Evolutionary conservation across 2,113 vertebrate genomes (phyloP), one percentile per base, ranked within the genome.

Genomic region (Gymnobelideus leadbeateri): DNA sequence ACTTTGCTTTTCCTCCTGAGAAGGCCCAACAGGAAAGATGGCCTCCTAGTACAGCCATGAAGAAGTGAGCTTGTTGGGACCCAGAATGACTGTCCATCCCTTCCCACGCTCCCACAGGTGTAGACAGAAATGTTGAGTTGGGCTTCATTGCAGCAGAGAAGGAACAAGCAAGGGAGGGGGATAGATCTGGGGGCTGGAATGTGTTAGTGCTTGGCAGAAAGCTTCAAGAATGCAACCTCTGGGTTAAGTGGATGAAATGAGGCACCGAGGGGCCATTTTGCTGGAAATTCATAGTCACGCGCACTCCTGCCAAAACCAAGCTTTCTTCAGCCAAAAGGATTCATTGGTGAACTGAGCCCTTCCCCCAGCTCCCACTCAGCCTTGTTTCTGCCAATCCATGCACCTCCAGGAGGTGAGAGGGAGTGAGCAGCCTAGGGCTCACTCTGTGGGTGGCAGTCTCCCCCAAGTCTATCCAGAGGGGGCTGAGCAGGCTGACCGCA

Each of bases 231-330:
- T 97, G 97, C 97, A 98, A 97, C 98, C 98, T 97, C 97, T 97
- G 96, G 98, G 98, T 98, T 98, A 98, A 98, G 97, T 98, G 98
- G 97, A 94, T 97, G 95, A 97, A 97, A 98, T 98, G 96, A 95
- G 96, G 97, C 98, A 97, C 97, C 96, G 89, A 0, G 97, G 98
- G 95, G 97, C 98, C 96, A 92, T 98, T 98, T 98, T 46, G 68
- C 96, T 95, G 96, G 97, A 93, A 98, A 98, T 98, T 98, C 98
- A 98, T 55, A 97, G 97, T 98, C 12, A 0, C 94, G 96, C 28
- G 0, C 89, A 95, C 96, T 94, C 77, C 96, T 95, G 54, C 96
- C 96, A 96, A 94, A 91, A 95, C 49, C 90, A 89, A 96, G 95
- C 61, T 77, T 57, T 57, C 92, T 84, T 31, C 77, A 31, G 89